These are phyloP conservation scores for Hydrolagus affinis DNA, from an alignment of 2,113 vertebrate genomes.

Conservation along the genomic window DNA sequence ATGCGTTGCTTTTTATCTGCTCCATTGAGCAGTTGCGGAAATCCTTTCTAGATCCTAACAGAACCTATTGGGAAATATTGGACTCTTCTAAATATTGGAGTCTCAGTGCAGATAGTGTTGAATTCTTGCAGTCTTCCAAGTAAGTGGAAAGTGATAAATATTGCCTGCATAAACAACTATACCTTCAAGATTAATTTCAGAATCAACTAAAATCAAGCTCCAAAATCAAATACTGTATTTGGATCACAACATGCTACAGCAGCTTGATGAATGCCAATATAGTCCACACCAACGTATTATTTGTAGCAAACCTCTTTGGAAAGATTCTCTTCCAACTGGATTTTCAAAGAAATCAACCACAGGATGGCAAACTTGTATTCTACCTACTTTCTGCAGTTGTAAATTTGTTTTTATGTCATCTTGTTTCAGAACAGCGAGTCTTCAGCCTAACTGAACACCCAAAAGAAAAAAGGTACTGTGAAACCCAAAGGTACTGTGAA, in stretches of 20 bases:
- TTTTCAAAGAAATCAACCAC: not conserved
- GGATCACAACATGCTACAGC: not conserved
- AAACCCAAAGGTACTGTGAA: not conserved
- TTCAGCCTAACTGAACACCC: conserved; percentile 59
- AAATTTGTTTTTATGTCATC: conserved; percentile 26
- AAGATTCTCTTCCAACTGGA: not conserved
- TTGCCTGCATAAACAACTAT: too few species aligned
- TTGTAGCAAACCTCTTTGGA: not conserved
- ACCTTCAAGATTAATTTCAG: not conserved
- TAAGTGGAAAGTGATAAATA: not conserved
- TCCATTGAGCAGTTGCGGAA: not conserved
- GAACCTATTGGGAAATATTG: not conserved
- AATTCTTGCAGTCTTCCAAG: not conserved
- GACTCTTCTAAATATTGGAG: not conserved
- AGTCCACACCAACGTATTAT: not conserved
- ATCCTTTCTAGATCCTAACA: not conserved
- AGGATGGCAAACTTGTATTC: not conserved
- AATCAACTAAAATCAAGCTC: not conserved
- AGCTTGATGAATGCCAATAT: not conserved
- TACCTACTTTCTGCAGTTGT: conserved; percentile 5
- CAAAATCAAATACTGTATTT: not conserved
- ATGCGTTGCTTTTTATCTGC: not conserved
- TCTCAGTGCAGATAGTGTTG: not conserved
- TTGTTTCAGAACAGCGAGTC: conserved; percentile 67
- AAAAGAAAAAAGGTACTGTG: conserved; percentile 73